Evolutionary conservation across 2,113 vertebrate genomes (phyloP).

Genomic region (Ciconia stormi): DNA sequence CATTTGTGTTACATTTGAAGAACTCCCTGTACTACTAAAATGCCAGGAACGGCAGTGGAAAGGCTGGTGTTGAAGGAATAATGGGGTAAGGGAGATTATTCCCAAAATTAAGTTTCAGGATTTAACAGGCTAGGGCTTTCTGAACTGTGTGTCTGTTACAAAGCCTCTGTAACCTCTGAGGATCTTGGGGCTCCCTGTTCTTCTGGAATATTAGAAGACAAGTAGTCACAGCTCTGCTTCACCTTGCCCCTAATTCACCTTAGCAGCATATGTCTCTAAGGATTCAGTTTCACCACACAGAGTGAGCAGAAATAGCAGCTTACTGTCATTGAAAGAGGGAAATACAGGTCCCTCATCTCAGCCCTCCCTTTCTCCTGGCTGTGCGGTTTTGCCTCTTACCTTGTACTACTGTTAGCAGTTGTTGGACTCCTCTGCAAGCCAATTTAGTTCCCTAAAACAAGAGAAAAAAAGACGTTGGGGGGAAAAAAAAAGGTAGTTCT

Average conservation of each 20-base stretch:
- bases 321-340: constrained; percentile 2
- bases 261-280: constrained; percentile 20
- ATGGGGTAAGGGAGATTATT: neutral
- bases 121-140: neutral
- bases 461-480: neutral
- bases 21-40: neutral
- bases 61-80: neutral
- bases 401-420: neutral
- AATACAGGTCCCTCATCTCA: constrained; percentile 7
- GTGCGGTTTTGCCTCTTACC: neutral
- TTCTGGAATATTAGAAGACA: neutral
- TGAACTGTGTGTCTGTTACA: neutral
- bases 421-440: neutral
- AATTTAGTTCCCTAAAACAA: neutral
- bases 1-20: neutral
- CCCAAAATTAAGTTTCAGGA: neutral
- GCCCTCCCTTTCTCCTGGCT: neutral
- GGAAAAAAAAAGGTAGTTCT: neutral
- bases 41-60: neutral
- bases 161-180: neutral
- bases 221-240: constrained; percentile 26
- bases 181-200: neutral
- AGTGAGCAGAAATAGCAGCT: constrained; percentile 56
- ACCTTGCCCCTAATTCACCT: constrained; percentile 55
- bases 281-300: constrained; percentile 36